phyloP scores from a whole-genome alignment of 2,888 invertebrate genomes.

The Dexiosoma caninum region DNA sequence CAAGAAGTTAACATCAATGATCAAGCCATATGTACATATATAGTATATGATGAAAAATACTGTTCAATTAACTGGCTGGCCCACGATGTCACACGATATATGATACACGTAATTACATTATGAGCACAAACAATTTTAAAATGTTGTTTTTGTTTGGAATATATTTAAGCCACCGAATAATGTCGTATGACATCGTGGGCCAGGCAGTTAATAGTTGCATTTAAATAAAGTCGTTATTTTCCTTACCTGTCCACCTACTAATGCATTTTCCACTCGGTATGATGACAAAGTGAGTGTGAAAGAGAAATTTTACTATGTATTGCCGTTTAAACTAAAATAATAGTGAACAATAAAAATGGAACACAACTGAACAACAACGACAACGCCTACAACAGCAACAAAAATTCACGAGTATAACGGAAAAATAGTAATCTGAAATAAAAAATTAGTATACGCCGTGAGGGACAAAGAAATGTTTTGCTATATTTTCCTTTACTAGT shows the following conservation, averaged over 20 bases:
- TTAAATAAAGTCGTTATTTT: not conserved
- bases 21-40: no score
- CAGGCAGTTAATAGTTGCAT: no score
- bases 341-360: conserved; percentile 28
- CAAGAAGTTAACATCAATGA: no score
- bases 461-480: not conserved
- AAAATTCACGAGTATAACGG: not conserved
- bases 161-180: no score
- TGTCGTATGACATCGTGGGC: no score
- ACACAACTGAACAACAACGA: not conserved
- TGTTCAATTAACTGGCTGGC: no score
- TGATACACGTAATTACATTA: no score
- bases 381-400: not conserved
- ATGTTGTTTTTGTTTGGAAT: no score
- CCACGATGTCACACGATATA: no score
- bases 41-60: no score
- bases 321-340: not conserved
- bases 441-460: not conserved
- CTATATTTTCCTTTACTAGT: not conserved
- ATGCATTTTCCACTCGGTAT: conserved; percentile 12
- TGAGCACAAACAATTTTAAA: no score
- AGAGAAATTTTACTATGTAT: not conserved
- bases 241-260: not conserved
- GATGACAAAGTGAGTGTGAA: conserved; percentile 29
- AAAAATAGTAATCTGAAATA: not conserved